Percentiles rank a stretch among this genome's conserved stretches.
Conservation (phyloP, 2,797 vertebrate genomes). For the Tauraco hartlaubi region DNA sequence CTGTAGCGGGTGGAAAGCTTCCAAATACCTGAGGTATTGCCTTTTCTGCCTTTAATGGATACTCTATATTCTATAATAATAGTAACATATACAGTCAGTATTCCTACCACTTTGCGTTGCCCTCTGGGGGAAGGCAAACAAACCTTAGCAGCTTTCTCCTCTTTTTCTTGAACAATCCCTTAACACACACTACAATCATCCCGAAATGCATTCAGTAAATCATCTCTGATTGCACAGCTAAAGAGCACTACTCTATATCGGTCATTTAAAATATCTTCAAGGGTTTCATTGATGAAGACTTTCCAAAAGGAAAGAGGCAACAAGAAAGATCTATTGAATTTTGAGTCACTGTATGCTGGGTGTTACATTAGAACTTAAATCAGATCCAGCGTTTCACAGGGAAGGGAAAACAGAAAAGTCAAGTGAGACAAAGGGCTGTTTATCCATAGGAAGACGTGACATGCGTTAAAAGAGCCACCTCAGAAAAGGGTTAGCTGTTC, state of each 20-base stretch:
- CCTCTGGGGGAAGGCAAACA: background rate
- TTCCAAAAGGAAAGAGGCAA: background rate
- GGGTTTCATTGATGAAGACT: conserved; percentile 34
- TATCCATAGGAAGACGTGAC: conserved; percentile 53
- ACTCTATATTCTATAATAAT: background rate
- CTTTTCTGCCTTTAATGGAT: background rate
- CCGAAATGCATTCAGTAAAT: background rate
- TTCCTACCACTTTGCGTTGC: background rate
- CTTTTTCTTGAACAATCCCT: background rate
- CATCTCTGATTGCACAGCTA: conserved; percentile 26
- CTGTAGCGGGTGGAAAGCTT: background rate
- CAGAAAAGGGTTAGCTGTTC: conserved; percentile 33
- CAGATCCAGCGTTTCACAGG: conserved; percentile 28
- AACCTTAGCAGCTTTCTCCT: background rate
- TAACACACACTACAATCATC: background rate
- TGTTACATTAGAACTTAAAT: conserved; percentile 18
- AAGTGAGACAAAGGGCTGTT: conserved; percentile 56
- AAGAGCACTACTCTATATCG: background rate
- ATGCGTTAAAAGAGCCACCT: conserved; percentile 25
- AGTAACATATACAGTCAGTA: background rate
- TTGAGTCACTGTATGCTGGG: background rate
- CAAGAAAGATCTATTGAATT: conserved; percentile 42
- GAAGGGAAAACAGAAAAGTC: conserved; percentile 20
- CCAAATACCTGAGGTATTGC: background rate
- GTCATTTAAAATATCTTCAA: conserved; percentile 54